Evolutionary conservation across 2,113 vertebrate species (phyloP).

Genomic region (Paradoxurus hermaphroditus): DNA sequence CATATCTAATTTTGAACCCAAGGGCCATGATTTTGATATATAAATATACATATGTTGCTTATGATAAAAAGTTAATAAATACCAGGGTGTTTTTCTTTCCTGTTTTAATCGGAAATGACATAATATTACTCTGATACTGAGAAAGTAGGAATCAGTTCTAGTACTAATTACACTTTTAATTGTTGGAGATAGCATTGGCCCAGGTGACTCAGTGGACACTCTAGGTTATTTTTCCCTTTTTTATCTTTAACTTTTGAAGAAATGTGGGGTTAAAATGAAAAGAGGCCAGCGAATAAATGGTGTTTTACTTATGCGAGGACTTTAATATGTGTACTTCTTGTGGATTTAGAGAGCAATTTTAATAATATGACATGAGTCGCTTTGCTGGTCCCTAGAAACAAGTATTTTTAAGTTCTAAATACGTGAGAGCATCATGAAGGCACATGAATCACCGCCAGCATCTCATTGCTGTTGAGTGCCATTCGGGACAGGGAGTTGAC

Average conservation of each 20-base stretch:
- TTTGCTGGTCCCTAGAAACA: neutral
- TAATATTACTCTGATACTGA: neutral
- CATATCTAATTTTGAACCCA: neutral
- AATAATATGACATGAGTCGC: neutral
- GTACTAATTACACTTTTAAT: neutral
- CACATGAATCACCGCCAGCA: no score
- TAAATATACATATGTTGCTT: neutral
- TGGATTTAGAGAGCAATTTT: neutral
- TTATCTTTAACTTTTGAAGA: neutral
- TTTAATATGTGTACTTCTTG: neutral
- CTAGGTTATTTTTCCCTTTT: neutral
- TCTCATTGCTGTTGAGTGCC: neutral
- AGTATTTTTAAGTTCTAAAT: neutral
- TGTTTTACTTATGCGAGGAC: neutral
- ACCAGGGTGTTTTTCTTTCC: neutral
- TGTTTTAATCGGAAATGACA: neutral
- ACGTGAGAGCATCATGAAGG: neutral
- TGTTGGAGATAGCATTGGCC: neutral
- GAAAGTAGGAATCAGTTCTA: neutral
- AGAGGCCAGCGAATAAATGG: neutral
- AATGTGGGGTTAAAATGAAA: neutral
- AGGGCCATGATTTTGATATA: neutral
- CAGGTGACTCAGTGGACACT: neutral
- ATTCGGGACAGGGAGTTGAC: neutral
- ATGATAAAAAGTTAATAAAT: neutral